These are phyloP conservation scores for Pangasius djambal DNA, from an alignment of 2,797 vertebrate species.

Conservation along the genomic window DNA sequence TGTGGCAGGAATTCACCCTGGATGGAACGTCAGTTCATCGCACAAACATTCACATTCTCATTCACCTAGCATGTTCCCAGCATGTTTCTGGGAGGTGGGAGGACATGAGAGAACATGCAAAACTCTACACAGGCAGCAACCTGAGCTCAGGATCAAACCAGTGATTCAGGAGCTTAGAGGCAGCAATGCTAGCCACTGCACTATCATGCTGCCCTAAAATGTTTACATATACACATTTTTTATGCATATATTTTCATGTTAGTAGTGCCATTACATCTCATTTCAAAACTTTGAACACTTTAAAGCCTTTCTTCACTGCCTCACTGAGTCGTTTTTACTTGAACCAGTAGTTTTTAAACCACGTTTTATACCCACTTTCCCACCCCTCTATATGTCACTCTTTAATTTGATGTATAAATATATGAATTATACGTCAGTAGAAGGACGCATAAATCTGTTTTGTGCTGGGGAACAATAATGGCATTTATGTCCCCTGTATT, in stretches of 20 bases:
- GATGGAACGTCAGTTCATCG: neutral
- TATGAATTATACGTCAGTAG: slow-evolving; percentile 79
- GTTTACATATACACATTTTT: neutral
- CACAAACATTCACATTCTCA: neutral
- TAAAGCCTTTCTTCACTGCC: neutral
- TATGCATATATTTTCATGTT: neutral
- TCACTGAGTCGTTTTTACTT: slow-evolving; percentile 3
- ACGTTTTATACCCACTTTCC: slow-evolving; percentile 65
- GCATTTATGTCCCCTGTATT: slow-evolving; percentile 78
- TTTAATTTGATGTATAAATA: slow-evolving; percentile 85
- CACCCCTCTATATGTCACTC: slow-evolving; percentile 73
- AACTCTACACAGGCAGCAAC: neutral
- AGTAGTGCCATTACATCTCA: neutral
- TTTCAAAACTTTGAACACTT: neutral
- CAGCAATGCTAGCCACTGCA: too few relatives aligned
- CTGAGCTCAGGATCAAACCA: neutral
- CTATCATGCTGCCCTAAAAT: neutral
- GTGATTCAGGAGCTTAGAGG: neutral
- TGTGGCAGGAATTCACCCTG: neutral
- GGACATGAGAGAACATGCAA: neutral
- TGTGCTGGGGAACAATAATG: slow-evolving; percentile 64
- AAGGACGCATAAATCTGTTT: slow-evolving; percentile 80
- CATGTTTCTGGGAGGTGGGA: neutral
- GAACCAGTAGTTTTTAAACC: slow-evolving; percentile 49
- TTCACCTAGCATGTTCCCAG: neutral